Base-by-base conservation (phyloP, 30 jellyfish, hydroid and myxozoan genomes). In the Turritopsis dohrnii region DNA sequence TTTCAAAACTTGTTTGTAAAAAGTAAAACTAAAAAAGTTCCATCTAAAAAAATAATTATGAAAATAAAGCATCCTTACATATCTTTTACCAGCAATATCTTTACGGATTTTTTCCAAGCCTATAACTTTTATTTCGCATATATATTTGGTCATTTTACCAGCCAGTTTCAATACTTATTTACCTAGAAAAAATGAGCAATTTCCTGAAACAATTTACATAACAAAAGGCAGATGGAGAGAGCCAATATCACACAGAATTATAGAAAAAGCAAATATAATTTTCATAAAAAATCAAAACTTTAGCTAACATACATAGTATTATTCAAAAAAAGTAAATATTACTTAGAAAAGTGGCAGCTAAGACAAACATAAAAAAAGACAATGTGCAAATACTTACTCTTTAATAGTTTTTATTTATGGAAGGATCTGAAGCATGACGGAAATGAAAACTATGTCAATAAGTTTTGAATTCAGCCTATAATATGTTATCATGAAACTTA, bases 71-170 rank as follows among this genome's bases (percentile, higher is more conserved):
- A 22, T 65, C 41, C 77, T 69, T 53, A 80, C 87, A 80, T 80
- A 52, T 80, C 87, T 80, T 26, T 80, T 80, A 21, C 87, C 87
- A 65, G 87, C 30, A 19, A 80, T 52, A 52, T 80, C 87, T 71
- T 80, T 80, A 8, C 83, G 31, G 8, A 80, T 52, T 80, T 80
- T 80, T 80, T 41, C 87, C 18, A 80, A 65, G 7, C 87, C 87
- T 29, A 80, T 7, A 52, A 80, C 87, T 53, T 80, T 80, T 24
- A 80, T 80, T 27, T 80, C 87, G 52, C 16, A 13, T n/a, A 80
- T 80, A 80, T 80, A 71, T 76, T 53, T 80, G 54, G 76, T 41
- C 60, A 41, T 41, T 41, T 13, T 41, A 13, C 60, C n/a, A n/a
- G n/a, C n/a, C n/a, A n/a, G n/a, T n/a, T n/a, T n/a, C n/a, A n/a